Base-by-base conservation (phyloP, 2,113 vertebrate genomes). In the Myiozetetes cayanensis region DNA sequence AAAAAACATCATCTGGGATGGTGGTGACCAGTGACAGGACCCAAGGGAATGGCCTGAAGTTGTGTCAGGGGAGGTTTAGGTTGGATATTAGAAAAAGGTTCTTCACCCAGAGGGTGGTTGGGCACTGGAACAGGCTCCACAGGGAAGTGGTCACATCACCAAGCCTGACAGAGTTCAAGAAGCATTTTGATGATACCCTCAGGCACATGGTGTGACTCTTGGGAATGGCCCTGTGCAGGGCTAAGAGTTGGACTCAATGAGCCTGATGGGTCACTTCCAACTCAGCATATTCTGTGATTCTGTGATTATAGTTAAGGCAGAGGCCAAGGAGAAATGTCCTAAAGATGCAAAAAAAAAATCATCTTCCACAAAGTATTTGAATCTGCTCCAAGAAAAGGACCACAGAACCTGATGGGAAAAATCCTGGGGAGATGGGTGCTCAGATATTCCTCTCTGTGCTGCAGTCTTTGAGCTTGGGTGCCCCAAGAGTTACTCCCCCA, bases 401-500 rank as follows among this genome's bases (percentile, higher is more conserved):
- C 15, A 30, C 62, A 56, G 28, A 70, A 50, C 12, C 16, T 70
- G 59, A 20, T 1, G 1, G n/a, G 53, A 68, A 82, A 67, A 89
- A 6, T 37, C 13, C 53, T 12, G 21, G 8, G 3, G 7, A 18
- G 13, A 4, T 1, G 0, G 10, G 12, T 1, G 1, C 35, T 81
- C 28, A 50, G 28, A 10, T 14, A 39, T 30, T 49, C 5, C 25
- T 3, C 1, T 37, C 9, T 3, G 1, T 7, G 10, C 21, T 11
- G 8, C 12, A 23, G 18, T 11, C 21, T 46, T 28, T 13, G 24
- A 71, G 39, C 30, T 35, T 1, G 0, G 5, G 24, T 68, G 37
- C 11, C 44, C 18, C 24, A 17, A 1, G 2, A 6, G 24, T 27
- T 68, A 33, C 2, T 66, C n/a, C 25, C 55, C 8, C 28, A 10